Percentiles rank a stretch among this genome's conserved stretches.
Evolutionary conservation across 2,113 vertebrate genomes (phyloP).

Genomic region (Suncus etruscus): DNA sequence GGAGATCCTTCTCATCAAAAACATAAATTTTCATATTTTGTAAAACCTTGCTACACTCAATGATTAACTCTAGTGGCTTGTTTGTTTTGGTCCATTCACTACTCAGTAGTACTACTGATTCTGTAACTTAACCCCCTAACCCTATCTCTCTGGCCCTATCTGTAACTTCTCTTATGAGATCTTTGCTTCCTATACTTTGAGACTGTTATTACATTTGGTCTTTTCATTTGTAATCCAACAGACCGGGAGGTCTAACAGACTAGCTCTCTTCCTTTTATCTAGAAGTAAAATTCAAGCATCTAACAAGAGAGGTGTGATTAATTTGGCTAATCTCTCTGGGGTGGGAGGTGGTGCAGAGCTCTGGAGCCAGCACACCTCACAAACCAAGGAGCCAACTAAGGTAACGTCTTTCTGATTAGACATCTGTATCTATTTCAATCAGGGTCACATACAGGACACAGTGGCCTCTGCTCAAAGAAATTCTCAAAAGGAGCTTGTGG

Average conservation of each 20-base stretch:
- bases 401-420: not conserved
- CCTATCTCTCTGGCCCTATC: not conserved
- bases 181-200: conserved; percentile 15
- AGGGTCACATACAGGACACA: conserved; percentile 4
- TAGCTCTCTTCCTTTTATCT: conserved; percentile 38
- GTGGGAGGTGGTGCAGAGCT: not conserved
- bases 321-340: not conserved
- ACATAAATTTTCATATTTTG: not conserved
- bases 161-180: not conserved
- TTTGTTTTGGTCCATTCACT: no score
- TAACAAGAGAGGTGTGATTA: conserved; percentile 46
- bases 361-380: not conserved
- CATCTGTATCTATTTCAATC: conserved; percentile 32
- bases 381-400: not conserved
- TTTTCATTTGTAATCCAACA: conserved; percentile 33
- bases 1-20: no score
- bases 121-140: no score
- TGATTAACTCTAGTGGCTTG: not conserved
- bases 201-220: conserved; percentile 10
- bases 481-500: conserved; percentile 59
- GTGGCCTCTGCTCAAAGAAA: conserved; percentile 50
- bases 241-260: not conserved
- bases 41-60: conserved; percentile 26
- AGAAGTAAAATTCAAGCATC: conserved; percentile 59
- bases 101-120: no score